These are phyloP conservation scores for Hypocryptadius cinnamomeus DNA, from an alignment of 2,113 vertebrate genomes.

Conservation along the genomic window DNA sequence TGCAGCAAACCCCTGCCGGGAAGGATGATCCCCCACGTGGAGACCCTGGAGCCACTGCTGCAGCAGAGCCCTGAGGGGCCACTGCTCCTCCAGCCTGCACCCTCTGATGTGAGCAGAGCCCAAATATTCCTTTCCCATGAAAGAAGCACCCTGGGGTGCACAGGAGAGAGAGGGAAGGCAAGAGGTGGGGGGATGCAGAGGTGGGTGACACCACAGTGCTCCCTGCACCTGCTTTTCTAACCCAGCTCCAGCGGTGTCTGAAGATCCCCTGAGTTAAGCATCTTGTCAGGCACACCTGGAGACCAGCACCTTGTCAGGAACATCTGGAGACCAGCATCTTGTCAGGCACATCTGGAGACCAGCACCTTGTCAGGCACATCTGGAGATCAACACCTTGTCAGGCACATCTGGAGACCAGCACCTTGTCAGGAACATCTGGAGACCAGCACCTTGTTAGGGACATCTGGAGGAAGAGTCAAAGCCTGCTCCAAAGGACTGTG, in stretches of 20 bases:
- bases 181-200: neutral
- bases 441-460: too few relatives aligned
- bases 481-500: neutral
- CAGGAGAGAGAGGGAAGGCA: neutral
- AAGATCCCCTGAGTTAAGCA: neutral
- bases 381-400: too few relatives aligned
- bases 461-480: neutral
- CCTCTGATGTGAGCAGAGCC: rapidly evolving
- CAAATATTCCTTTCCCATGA: rapidly evolving
- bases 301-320: neutral
- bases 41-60: rapidly evolving
- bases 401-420: too few relatives aligned
- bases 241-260: neutral
- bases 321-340: neutral
- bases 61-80: neutral
- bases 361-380: too few relatives aligned
- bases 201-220: rapidly evolving
- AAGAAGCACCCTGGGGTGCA: rapidly evolving
- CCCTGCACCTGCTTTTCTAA: neutral
- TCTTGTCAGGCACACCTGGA: too few relatives aligned
- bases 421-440: too few relatives aligned
- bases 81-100: neutral
- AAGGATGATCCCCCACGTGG: rapidly evolving
- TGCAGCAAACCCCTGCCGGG: neutral
- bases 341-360: too few relatives aligned